These are phyloP conservation scores for Oreohelix idahoensis DNA, from an alignment of 1,140 invertebrate genomes.

Conservation along the genomic window DNA sequence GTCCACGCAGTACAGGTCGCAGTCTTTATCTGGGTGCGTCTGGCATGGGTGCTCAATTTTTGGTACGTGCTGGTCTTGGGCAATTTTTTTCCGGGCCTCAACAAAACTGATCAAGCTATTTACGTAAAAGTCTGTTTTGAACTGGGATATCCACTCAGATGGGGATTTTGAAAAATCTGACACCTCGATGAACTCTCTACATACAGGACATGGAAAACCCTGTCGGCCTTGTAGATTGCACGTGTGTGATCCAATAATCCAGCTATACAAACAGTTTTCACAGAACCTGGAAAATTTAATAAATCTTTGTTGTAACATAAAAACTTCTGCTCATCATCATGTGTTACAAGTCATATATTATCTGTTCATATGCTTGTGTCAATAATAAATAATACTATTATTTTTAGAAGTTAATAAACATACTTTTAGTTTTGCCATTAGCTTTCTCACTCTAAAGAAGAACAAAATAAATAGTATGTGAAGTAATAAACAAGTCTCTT, in stretches of 20 bases:
- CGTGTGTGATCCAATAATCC: slow-evolving; percentile 14
- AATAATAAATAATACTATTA: too few relatives aligned
- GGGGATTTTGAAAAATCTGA: slow-evolving; percentile 21
- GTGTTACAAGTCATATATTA: too few relatives aligned
- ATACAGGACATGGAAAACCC: slow-evolving; percentile 43
- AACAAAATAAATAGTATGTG: too few relatives aligned
- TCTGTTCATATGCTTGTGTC: too few relatives aligned
- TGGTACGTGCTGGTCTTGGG: neutral
- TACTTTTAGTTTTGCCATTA: too few relatives aligned
- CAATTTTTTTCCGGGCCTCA: neutral
- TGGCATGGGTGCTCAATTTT: slow-evolving; percentile 6
- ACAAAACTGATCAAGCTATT: slow-evolving; percentile 43
- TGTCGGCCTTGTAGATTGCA: slow-evolving; percentile 1
- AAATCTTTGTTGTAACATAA: too few relatives aligned
- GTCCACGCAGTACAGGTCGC: slow-evolving; percentile 44
- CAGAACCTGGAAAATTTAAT: slow-evolving; percentile 22
- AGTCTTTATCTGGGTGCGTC: slow-evolving; percentile 38
- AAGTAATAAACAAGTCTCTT: too few relatives aligned
- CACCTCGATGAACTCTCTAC: slow-evolving; percentile 25
- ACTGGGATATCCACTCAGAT: slow-evolving; percentile 34
- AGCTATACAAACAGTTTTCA: slow-evolving; percentile 13
- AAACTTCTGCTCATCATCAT: too few relatives aligned
- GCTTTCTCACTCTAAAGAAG: too few relatives aligned
- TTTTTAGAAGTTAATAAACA: too few relatives aligned
- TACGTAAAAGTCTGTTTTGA: slow-evolving; percentile 43